Evolutionary conservation across 1,140 invertebrate species (phyloP).

Genomic region (Acromyrmex charruanus): DNA sequence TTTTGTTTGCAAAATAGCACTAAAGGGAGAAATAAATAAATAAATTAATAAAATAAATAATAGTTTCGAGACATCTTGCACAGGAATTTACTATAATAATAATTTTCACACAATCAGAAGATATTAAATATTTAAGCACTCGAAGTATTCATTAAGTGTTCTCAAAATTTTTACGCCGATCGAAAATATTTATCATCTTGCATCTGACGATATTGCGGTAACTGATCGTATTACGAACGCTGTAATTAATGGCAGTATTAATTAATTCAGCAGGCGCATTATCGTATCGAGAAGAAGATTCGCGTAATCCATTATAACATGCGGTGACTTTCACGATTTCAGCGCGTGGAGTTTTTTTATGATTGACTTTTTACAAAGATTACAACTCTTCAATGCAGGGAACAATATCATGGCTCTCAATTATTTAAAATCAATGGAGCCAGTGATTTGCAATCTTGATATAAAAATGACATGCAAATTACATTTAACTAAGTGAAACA

Average conservation of each 20-base stretch:
- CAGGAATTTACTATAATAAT: background rate
- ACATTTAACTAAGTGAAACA: background rate
- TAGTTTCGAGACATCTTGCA: background rate
- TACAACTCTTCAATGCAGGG: conserved; percentile 51
- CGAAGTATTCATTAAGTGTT: background rate
- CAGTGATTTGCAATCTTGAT: background rate
- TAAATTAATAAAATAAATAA: background rate
- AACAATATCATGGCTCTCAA: background rate
- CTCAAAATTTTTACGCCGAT: conserved; percentile 6
- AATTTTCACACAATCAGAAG: background rate
- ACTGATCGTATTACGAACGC: conserved; percentile 21
- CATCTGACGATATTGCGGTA: background rate
- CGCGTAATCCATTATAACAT: conserved; percentile 12
- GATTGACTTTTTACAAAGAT: conserved; percentile 70
- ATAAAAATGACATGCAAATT: background rate
- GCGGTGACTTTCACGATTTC: conserved; percentile 50
- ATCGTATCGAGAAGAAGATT: conserved; percentile 36
- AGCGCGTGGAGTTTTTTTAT: conserved; percentile 19
- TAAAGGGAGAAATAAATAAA: background rate
- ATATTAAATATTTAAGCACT: background rate
- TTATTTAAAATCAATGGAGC: background rate
- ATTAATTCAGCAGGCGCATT: conserved; percentile 30
- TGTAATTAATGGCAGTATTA: conserved; percentile 30
- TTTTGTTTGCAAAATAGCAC: background rate
- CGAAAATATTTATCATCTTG: conserved; percentile 25